Base-by-base conservation (phyloP, 2,888 invertebrate genomes). In the Amblyjoppa fuscipennis region DNA sequence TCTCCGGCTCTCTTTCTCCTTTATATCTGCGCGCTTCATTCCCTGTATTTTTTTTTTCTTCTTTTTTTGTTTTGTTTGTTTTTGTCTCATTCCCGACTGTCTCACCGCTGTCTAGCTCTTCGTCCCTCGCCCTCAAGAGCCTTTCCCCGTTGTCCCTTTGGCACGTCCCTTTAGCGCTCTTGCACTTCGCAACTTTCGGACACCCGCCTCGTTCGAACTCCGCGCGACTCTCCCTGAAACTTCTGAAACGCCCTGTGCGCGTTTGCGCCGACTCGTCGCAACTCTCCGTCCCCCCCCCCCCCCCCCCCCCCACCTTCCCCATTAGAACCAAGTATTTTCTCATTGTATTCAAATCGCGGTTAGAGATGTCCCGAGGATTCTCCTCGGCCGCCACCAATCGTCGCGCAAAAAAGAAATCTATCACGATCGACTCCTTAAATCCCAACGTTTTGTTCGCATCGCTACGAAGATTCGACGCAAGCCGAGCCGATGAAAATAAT, bases 281-380 rank as follows among this genome's bases (percentile, higher is more conserved):
- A 49, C 59, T 76, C 70, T 41, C 34, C 76, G 86, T 90, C 89
- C 0, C 34, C 34, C 34, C 31, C 31, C 7, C 38, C 11, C 41
- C 89, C 0, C 34, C 34, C 34, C 31, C 31, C 7, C 38, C 11
- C 41, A n/a, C n/a, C n/a, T n/a, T 34, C 34, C 89, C 92, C 91
- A 91, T 92, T 92, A 91, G 91, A 91, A 89, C 49, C 81, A 41
- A 34, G 31, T 34, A 69, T 81, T 76, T 75, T 84, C 83, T 91
- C 91, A 93, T 93, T 93, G 93, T 93, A 93, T 93, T 93, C 92
- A 93, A 93, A 93, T 93, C 85, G 70, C 71, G 88, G 81, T 86
- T 75, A 59, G 75, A 75, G 38, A 70, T 61, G 59, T 59, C 28
- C 45, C 38, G 59, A 68, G 77, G 38, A 13, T 66, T 75, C 53